phyloP scores from a whole-genome alignment of 2,888 invertebrate genomes.

The Morinoia aosen region DNA sequence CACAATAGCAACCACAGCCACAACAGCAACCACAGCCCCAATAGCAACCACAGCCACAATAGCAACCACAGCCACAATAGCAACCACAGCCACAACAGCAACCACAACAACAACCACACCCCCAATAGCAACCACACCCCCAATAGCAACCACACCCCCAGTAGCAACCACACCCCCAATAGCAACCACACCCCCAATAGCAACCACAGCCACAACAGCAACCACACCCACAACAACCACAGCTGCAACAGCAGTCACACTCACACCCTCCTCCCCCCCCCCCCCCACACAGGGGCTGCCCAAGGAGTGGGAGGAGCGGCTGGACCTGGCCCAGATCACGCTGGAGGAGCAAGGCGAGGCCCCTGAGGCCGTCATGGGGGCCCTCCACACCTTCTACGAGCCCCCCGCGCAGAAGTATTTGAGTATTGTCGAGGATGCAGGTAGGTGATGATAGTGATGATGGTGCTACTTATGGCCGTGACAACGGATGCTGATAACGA shows the following conservation, averaged over 20 bases:
- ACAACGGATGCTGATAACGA: background rate
- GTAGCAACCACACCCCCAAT: too few relatives aligned
- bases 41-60: too few relatives aligned
- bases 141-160: background rate
- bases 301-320: constrained; percentile 95
- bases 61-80: background rate
- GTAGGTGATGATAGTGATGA: background rate
- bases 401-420: background rate
- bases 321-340: constrained; percentile 98
- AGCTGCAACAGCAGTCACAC: too few relatives aligned
- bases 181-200: background rate
- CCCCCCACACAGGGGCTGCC: constrained; percentile 86
- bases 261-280: background rate
- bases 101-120: too few relatives aligned
- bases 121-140: too few relatives aligned
- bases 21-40: too few relatives aligned
- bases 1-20: too few relatives aligned
- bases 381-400: constrained; percentile 92
- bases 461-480: background rate
- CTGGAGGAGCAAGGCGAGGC: constrained; percentile 99
- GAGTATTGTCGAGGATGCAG: background rate
- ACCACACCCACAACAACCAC: background rate
- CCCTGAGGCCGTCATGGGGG: constrained; percentile 98
- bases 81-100: too few relatives aligned
- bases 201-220: background rate